These are phyloP conservation scores for Limosa lapponica DNA, from an alignment of 2,797 vertebrate species.

Conservation along the genomic window DNA sequence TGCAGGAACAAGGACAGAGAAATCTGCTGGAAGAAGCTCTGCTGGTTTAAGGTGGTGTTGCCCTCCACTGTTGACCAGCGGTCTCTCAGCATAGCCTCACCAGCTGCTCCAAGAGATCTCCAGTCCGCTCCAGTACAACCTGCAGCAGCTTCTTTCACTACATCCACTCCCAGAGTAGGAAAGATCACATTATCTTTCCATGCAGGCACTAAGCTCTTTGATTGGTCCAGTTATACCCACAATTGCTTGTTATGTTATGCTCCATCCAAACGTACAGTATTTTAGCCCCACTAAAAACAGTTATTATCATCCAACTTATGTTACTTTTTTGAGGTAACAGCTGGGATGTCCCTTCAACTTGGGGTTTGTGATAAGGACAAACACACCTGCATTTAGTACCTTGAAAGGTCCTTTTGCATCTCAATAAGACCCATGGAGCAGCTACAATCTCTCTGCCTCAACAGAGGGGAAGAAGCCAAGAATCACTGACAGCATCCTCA, in stretches of 20 bases:
- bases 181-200: not conserved
- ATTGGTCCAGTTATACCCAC: not conserved
- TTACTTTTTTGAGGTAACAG: not conserved
- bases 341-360: accelerated
- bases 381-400: not conserved
- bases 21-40: not conserved
- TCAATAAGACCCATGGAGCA: not conserved
- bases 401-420: not conserved
- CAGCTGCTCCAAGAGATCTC: not conserved
- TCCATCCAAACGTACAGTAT: not conserved
- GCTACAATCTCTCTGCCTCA: not conserved
- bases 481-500: not conserved
- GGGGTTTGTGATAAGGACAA: not conserved
- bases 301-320: accelerated
- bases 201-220: not conserved
- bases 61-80: accelerated
- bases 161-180: not conserved
- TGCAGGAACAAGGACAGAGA: not conserved
- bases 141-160: not conserved
- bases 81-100: not conserved
- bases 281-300: not conserved
- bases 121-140: not conserved
- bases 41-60: not conserved
- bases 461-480: not conserved
- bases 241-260: not conserved